Conservation (phyloP, 2,888 invertebrate species). For the Altica lythri region DNA sequence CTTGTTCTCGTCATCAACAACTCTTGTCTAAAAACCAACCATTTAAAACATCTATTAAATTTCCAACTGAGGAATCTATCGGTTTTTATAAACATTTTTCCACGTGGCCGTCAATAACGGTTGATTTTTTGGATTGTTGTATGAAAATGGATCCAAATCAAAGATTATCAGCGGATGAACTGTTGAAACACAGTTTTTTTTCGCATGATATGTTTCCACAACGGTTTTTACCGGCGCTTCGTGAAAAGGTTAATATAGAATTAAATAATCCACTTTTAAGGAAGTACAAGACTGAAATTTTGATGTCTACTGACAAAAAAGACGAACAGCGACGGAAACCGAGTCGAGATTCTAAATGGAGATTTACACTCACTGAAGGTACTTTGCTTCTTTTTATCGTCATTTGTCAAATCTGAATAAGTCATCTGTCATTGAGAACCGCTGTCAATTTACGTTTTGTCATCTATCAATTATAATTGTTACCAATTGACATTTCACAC, state of each 20-base stretch:
- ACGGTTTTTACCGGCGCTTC: slow-evolving; percentile 67
- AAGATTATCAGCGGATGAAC: slow-evolving; percentile 65
- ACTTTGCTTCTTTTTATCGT: too few species aligned
- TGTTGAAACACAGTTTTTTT: slow-evolving; percentile 59
- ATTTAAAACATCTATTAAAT: slow-evolving; percentile 55
- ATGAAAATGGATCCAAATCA: slow-evolving; percentile 69
- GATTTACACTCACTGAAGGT: slow-evolving; percentile 49
- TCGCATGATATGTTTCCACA: slow-evolving; percentile 62
- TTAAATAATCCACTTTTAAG: slow-evolving; percentile 62
- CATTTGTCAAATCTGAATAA: too few species aligned
- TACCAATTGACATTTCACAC: too few species aligned
- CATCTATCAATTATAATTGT: too few species aligned
- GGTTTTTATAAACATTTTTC: slow-evolving; percentile 55
- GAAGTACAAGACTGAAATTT: slow-evolving; percentile 53
- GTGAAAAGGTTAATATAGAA: slow-evolving; percentile 68
- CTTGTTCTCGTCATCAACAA: slow-evolving; percentile 58
- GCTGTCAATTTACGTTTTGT: too few species aligned
- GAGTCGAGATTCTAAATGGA: slow-evolving; percentile 45
- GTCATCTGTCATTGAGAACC: too few species aligned
- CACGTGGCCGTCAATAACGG: slow-evolving; percentile 54
- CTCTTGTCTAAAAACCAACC: slow-evolving; percentile 57
- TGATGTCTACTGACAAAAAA: slow-evolving; percentile 53
- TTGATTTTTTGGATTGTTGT: slow-evolving; percentile 59
- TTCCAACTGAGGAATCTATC: slow-evolving; percentile 39
- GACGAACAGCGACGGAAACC: slow-evolving; percentile 41